Conservation (phyloP, 2,113 vertebrate genomes). For the Sylvilagus bachmani region DNA sequence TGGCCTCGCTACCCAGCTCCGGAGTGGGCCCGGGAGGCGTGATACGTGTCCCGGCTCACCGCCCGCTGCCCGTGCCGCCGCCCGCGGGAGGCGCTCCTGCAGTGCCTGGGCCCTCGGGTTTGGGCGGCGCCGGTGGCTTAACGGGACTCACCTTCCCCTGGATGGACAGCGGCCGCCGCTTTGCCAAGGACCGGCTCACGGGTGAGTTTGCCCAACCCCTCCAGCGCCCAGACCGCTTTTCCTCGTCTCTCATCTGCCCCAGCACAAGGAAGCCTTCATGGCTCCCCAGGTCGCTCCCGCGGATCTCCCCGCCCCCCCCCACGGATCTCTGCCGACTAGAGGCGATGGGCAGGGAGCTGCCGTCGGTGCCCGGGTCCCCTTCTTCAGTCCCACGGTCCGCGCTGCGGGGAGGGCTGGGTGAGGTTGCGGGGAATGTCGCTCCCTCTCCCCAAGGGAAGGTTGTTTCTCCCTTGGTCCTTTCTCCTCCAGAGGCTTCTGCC, state of each 20-base stretch:
- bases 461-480: not conserved
- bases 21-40: slow-evolving; percentile 93
- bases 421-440: slow-evolving; percentile 62
- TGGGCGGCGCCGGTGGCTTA: slow-evolving; percentile 90
- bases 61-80: slow-evolving; percentile 89
- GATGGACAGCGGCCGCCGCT: slow-evolving; percentile 96
- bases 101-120: slow-evolving; percentile 88
- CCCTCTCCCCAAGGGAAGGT: slow-evolving; percentile 24
- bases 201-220: slow-evolving; percentile 88
- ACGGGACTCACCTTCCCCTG: slow-evolving; percentile 95
- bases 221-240: not conserved
- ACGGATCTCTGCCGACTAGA: not conserved
- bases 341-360: not conserved
- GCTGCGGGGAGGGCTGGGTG: not conserved
- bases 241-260: not conserved
- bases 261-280: not conserved
- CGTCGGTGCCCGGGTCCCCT: rapidly evolving
- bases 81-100: slow-evolving; percentile 85
- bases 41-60: slow-evolving; percentile 93
- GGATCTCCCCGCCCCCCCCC: not conserved
- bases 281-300: not conserved
- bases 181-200: slow-evolving; percentile 95
- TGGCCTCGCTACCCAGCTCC: slow-evolving; percentile 93
- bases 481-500: not conserved
- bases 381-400: not conserved